phyloP scores from a whole-genome alignment of 1,140 invertebrate species.

The Copidosoma floridanum region DNA sequence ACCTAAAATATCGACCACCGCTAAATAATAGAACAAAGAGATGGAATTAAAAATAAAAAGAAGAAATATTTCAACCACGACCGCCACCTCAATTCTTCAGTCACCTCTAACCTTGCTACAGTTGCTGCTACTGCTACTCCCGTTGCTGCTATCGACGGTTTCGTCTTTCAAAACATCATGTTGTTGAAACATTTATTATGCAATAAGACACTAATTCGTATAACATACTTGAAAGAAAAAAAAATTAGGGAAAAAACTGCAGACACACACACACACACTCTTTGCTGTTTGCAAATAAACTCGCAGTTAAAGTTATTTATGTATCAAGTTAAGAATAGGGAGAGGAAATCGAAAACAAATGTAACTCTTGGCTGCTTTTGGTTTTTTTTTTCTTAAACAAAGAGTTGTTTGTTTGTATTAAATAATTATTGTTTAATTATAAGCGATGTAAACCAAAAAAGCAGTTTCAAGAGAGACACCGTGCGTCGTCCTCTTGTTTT shows the following conservation, averaged over 20 bases:
- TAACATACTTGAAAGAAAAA: not conserved
- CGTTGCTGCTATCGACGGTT: slow-evolving; percentile 25
- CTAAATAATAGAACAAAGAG: slow-evolving; percentile 15
- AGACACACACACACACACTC: slow-evolving; percentile 3
- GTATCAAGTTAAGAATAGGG: slow-evolving; percentile 16
- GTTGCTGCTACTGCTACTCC: slow-evolving; percentile 43
- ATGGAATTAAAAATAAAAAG: slow-evolving; percentile 25
- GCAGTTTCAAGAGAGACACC: slow-evolving; percentile 12
- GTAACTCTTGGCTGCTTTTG: slow-evolving; percentile 18
- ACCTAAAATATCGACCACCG: slow-evolving; percentile 21
- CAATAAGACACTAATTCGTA: slow-evolving; percentile 18
- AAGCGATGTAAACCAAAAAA: slow-evolving; percentile 4
- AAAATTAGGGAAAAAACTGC: slow-evolving; percentile 1
- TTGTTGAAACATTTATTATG: slow-evolving; percentile 20
- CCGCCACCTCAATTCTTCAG: slow-evolving; percentile 32
- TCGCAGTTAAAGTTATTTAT: slow-evolving; percentile 19
- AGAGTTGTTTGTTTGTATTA: slow-evolving; percentile 17
- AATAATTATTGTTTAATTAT: slow-evolving; percentile 13
- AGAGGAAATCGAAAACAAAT: slow-evolving; percentile 21
- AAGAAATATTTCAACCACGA: slow-evolving; percentile 38
- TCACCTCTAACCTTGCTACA: slow-evolving; percentile 41
- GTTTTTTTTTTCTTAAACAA: slow-evolving; percentile 18
- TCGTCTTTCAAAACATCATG: slow-evolving; percentile 23
- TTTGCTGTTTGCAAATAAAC: slow-evolving; percentile 22
- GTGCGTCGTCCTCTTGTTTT: slow-evolving; percentile 19